Evolutionary conservation across 2,113 vertebrate genomes (phyloP), one percentile per base, ranked within the genome.

Genomic region (Pachypanchax playfairii): DNA sequence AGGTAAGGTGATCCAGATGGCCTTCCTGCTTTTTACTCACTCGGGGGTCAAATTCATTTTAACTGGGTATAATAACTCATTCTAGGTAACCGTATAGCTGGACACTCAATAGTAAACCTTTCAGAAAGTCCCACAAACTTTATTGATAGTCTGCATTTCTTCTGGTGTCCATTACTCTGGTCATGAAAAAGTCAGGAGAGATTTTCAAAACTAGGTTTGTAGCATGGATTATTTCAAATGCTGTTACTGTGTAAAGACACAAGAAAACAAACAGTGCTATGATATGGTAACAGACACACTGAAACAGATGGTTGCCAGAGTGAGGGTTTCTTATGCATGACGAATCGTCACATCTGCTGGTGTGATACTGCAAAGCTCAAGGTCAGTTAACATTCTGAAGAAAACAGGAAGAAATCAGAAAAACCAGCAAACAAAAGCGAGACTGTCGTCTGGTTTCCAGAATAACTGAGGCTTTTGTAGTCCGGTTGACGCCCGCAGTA

Each of bases 301-400:
- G 65, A 85, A 85, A 88, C 91, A 91, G 89, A 91, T 90, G 89
- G 89, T 83, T 73, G 77, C 53, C 50, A 44, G 79, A 83, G 83
- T 80, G 85, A n/a, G 67, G 70, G 82, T 82, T 86, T 82, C 84
- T 88, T 81, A 82, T 72, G 82, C 88, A 83, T 79, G 76, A 85
- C 74, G 65, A 87, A 89, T 83, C 33, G 54, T 66, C 50, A 62
- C 72, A 82, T 85, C 81, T 90, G 90, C 84, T 85, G 79, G 84
- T 81, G 80, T 65, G 73, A 80, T 52, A 65, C 62, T 62, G 74
- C 53, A 26, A 73, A 52, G 74, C 70, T 44, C 5, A 6, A 39
- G 35, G 84, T 61, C 63, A 59, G 63, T 67, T 65, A 50, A 85
- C 66, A 70, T 83, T 75, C 76, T 84, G 67, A 60, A 77, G 72